A percentile compares a stretch with the other conserved stretches of the same genome.
phyloP scores from a whole-genome alignment of 2,888 invertebrate species.

The Epinotia brunnichana region DNA sequence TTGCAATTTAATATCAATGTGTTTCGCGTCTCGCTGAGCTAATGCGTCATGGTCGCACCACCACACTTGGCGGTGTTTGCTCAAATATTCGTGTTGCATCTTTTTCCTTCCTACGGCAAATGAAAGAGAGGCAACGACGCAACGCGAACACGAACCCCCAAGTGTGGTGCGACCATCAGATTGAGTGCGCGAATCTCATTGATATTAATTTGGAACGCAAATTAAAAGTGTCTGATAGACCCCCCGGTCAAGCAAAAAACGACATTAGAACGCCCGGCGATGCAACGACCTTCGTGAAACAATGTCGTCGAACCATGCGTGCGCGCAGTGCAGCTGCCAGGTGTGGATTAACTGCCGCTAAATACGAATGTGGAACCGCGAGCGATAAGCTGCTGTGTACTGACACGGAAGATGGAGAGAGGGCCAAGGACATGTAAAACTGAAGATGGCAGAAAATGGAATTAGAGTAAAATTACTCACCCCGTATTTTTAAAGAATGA shows the following conservation, averaged over 20 bases:
- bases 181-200: not conserved
- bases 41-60: too few relatives aligned
- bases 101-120: too few relatives aligned
- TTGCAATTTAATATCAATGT: not conserved
- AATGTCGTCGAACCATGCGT: conserved; percentile 60
- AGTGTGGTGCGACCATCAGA: too few relatives aligned
- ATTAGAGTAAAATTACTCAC: too few relatives aligned
- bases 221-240: not conserved
- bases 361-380: conserved; percentile 37
- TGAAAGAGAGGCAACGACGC: too few relatives aligned
- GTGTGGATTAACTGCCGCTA: conserved; percentile 51
- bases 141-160: too few relatives aligned
- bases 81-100: too few relatives aligned
- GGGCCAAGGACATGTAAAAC: not conserved
- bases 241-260: conserved; percentile 59
- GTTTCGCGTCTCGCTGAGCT: not conserved
- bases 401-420: conserved; percentile 5
- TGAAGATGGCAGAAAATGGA: too few relatives aligned
- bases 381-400: conserved; percentile 15
- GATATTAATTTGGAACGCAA: not conserved
- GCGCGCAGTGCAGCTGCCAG: conserved; percentile 55
- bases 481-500: too few relatives aligned
- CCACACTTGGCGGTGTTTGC: too few relatives aligned
- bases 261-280: conserved; percentile 66
- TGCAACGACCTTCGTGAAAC: conserved; percentile 70